These are phyloP conservation scores for Promerops cafer DNA, from an alignment of 2,113 vertebrate genomes.

Conservation along the genomic window DNA sequence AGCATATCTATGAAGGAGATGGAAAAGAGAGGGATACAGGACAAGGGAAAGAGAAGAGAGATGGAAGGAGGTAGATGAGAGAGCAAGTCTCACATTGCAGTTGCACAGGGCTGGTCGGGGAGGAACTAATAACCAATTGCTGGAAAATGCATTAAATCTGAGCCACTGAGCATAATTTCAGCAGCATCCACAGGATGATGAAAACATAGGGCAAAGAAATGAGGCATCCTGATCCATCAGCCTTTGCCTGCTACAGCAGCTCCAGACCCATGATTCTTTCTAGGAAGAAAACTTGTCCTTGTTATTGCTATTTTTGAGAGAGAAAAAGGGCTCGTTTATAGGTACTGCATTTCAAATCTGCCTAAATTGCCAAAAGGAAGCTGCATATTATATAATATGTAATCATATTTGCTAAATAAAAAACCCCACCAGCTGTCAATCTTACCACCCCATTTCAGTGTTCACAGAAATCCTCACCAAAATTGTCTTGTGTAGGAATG, in stretches of 20 bases:
- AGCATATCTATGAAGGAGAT: not conserved
- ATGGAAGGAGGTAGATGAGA: not conserved
- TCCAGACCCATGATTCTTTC: not conserved
- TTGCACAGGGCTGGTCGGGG: not conserved
- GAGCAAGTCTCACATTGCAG: not conserved
- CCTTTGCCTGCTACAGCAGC: not conserved
- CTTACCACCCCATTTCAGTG: not conserved
- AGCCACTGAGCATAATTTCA: not conserved
- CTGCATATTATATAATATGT: not conserved
- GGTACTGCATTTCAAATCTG: not conserved
- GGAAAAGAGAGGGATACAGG: not conserved
- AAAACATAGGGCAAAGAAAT: not conserved
- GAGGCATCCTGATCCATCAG: not conserved
- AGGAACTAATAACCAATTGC: not conserved
- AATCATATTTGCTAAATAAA: not conserved
- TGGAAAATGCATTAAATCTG: not conserved
- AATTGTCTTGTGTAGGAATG: not conserved
- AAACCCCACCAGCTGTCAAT: not conserved
- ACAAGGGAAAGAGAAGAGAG: not conserved
- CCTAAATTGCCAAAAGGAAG: not conserved
- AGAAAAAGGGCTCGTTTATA: not conserved
- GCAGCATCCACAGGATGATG: not conserved
- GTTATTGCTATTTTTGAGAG: not conserved
- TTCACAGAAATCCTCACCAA: not conserved
- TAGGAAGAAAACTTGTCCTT: not conserved